These are phyloP conservation scores for Sarcophilus harrisii DNA, from an alignment of 2,797 vertebrate species.

Conservation along the genomic window DNA sequence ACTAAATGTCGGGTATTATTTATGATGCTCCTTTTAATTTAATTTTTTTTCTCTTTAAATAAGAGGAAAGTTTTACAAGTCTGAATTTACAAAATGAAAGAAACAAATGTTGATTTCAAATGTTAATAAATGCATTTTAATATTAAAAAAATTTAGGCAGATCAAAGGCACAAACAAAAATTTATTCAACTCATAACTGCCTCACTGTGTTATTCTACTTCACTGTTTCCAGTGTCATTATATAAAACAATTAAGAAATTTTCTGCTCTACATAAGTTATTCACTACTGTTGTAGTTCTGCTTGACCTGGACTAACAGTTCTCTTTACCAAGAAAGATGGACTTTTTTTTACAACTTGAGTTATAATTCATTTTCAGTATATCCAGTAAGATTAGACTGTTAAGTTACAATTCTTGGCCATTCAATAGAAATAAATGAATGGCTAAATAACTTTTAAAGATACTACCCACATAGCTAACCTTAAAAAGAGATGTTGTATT, in stretches of 20 bases:
- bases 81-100: background rate
- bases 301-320: conserved; percentile 28
- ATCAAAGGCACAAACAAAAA: conserved; percentile 19
- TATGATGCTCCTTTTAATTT: background rate
- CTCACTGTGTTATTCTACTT: conserved; percentile 11
- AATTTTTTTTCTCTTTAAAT: conserved; percentile 22
- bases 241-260: conserved; percentile 49
- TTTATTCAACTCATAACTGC: conserved; percentile 19
- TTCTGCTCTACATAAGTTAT: conserved; percentile 62
- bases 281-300: conserved; percentile 50
- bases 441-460: conserved; percentile 11
- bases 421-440: conserved; percentile 21
- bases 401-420: background rate
- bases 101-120: background rate
- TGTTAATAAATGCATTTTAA: background rate
- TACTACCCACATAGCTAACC: background rate
- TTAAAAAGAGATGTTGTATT: conserved; percentile 9
- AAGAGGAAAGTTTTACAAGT: background rate
- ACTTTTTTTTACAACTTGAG: background rate
- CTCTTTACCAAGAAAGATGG: conserved; percentile 12
- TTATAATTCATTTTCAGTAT: background rate
- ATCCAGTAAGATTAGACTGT: background rate
- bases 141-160: conserved; percentile 13
- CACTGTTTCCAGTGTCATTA: conserved; percentile 36
- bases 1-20: background rate